Evolutionary conservation across 2,888 invertebrate genomes (phyloP).

Genomic region (Omphaloscelis lunosa): DNA sequence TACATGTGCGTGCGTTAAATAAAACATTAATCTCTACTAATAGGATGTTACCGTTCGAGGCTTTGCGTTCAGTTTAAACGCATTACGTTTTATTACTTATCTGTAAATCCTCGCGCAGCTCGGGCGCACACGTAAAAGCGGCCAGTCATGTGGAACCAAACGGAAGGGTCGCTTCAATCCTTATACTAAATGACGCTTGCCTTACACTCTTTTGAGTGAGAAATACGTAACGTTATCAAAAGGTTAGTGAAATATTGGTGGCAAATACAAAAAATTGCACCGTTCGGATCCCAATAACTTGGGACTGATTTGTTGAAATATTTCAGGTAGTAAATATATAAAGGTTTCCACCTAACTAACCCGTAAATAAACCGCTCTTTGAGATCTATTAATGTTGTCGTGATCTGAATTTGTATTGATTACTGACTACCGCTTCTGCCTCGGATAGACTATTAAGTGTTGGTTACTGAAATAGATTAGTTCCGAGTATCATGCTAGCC

Average conservation of each 20-base stretch:
- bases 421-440: not conserved
- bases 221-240: constrained; percentile 63
- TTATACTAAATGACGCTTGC: constrained; percentile 77
- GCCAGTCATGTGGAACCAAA: constrained; percentile 76
- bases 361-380: constrained; percentile 20
- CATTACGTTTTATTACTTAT: constrained; percentile 80
- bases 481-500: not conserved
- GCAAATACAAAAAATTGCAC: constrained; percentile 49
- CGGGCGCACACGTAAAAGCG: constrained; percentile 74
- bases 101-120: constrained; percentile 73
- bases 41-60: constrained; percentile 72
- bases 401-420: constrained; percentile 13
- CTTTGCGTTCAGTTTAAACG: constrained; percentile 71
- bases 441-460: not conserved
- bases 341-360: not conserved
- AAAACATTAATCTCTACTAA: constrained; percentile 78
- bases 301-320: constrained; percentile 55
- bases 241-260: constrained; percentile 61
- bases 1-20: constrained; percentile 65
- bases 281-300: constrained; percentile 38
- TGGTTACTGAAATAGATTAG: constrained; percentile 14
- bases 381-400: constrained; percentile 9
- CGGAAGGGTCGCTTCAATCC: constrained; percentile 80
- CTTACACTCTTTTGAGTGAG: constrained; percentile 67
- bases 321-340: constrained; percentile 50